These are phyloP conservation scores for Umimayanthus kanabou DNA, from an alignment of 92 coral and sea anemone species.

Conservation along the genomic window DNA sequence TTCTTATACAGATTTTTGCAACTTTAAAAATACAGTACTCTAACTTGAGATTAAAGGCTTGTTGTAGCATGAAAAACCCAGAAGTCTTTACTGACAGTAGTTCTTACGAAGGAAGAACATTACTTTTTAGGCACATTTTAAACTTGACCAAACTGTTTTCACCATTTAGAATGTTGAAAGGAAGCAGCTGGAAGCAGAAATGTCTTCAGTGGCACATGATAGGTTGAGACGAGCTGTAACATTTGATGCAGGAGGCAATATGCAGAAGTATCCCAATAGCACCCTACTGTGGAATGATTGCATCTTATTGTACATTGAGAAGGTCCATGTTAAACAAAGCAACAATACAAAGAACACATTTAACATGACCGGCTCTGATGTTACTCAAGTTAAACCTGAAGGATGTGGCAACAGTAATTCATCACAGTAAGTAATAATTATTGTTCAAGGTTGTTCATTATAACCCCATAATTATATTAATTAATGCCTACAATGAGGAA, in stretches of 20 bases:
- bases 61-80: too few relatives aligned
- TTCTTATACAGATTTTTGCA: too few relatives aligned
- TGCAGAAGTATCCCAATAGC: neutral
- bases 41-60: too few relatives aligned
- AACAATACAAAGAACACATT: neutral
- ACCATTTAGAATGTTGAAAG: neutral
- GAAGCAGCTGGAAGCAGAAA: neutral
- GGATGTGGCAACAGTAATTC: neutral
- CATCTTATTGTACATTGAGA: neutral
- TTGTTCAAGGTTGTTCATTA: neutral
- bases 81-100: too few relatives aligned
- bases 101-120: too few relatives aligned
- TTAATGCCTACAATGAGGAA: too few relatives aligned
- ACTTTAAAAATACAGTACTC: too few relatives aligned
- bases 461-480: too few relatives aligned
- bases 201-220: slow-evolving; percentile 13
- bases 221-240: slow-evolving; percentile 16
- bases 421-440: neutral
- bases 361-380: neutral
- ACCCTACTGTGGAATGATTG: slow-evolving; percentile 18
- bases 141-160: neutral
- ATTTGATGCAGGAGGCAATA: neutral
- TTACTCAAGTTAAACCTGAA: neutral
- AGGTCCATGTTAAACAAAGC: neutral
- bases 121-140: too few relatives aligned